These are phyloP conservation scores for Listronotus bonariensis DNA, from an alignment of 1,140 invertebrate species.

Conservation along the genomic window DNA sequence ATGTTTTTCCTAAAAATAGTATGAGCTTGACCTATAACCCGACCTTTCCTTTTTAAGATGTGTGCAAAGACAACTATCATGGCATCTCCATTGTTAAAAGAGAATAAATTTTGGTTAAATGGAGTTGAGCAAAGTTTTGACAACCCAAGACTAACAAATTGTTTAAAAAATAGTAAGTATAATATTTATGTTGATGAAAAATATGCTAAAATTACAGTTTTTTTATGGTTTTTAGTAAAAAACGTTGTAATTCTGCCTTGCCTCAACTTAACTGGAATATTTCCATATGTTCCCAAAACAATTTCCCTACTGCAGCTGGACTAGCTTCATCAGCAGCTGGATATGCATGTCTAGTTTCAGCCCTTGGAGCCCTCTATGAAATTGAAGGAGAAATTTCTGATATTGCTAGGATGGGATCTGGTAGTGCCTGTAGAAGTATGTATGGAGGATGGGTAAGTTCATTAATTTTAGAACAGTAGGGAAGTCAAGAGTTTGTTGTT, in stretches of 20 bases:
- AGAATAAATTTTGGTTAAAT: conserved; percentile 90
- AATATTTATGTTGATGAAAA: no score
- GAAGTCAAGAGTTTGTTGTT: no score
- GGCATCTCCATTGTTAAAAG: conserved; percentile 69
- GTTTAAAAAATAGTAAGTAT: conserved; percentile 72
- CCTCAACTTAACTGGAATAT: conserved; percentile 70
- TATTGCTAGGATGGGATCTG: conserved; percentile 88
- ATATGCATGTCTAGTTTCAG: conserved; percentile 84
- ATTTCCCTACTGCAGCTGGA: conserved; percentile 98
- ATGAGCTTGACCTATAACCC: no score
- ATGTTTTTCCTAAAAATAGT: neutral
- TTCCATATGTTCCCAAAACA: conserved; percentile 92
- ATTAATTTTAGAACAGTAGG: no score
- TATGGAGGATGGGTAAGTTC: conserved; percentile 85
- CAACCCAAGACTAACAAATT: conserved; percentile 76
- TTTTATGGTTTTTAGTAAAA: conserved; percentile 48
- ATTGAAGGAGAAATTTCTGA: conserved; percentile 80
- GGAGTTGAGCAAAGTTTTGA: conserved; percentile 76
- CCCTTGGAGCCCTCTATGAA: conserved; percentile 77
- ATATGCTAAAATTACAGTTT: neutral
- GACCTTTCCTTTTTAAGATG: conserved; percentile 66
- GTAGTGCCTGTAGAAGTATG: conserved; percentile 95
- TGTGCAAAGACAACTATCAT: conserved; percentile 88
- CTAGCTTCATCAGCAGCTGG: conserved; percentile 97
- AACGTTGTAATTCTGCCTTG: conserved; percentile 37